phyloP scores from a whole-genome alignment of 2,888 invertebrate species.

The Orchesella flavescens region DNA sequence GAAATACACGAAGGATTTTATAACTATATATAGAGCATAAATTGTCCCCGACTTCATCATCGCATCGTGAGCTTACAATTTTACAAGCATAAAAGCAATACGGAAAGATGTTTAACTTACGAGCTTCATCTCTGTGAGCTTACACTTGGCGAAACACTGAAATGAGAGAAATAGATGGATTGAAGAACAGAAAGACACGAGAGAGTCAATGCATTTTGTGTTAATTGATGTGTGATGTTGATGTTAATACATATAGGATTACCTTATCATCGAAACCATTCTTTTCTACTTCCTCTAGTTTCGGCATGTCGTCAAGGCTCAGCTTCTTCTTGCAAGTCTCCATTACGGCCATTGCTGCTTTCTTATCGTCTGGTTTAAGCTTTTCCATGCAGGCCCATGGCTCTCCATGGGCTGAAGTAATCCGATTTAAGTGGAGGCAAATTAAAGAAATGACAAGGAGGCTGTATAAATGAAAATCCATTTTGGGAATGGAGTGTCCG shows the following conservation, averaged over 20 bases:
- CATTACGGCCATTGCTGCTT: slow-evolving; percentile 31
- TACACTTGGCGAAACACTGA: slow-evolving; percentile 59
- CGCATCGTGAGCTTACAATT: background rate
- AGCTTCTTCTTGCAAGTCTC: slow-evolving; percentile 57
- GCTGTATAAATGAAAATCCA: background rate
- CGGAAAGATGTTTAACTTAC: slow-evolving; percentile 37
- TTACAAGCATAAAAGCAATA: background rate
- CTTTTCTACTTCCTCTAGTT: slow-evolving; percentile 53
- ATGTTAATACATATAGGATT: slow-evolving; percentile 7
- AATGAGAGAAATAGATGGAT: slow-evolving; percentile 3
- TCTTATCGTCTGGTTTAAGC: slow-evolving; percentile 42
- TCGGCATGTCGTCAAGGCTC: slow-evolving; percentile 32
- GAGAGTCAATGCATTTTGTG: background rate
- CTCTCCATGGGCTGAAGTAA: slow-evolving; percentile 13
- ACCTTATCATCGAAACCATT: slow-evolving; percentile 62
- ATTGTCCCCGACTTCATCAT: background rate
- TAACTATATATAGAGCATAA: background rate
- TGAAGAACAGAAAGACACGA: background rate
- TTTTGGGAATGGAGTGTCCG: slow-evolving; percentile 21
- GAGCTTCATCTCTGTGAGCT: slow-evolving; percentile 48
- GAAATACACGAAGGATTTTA: background rate
- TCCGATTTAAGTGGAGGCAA: slow-evolving; percentile 47
- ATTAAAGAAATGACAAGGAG: slow-evolving; percentile 36
- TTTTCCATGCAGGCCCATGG: slow-evolving; percentile 46
- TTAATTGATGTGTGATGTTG: slow-evolving; percentile 8